Evolutionary conservation across 2,797 vertebrate genomes (phyloP).

Genomic region (Xenops minutus): DNA sequence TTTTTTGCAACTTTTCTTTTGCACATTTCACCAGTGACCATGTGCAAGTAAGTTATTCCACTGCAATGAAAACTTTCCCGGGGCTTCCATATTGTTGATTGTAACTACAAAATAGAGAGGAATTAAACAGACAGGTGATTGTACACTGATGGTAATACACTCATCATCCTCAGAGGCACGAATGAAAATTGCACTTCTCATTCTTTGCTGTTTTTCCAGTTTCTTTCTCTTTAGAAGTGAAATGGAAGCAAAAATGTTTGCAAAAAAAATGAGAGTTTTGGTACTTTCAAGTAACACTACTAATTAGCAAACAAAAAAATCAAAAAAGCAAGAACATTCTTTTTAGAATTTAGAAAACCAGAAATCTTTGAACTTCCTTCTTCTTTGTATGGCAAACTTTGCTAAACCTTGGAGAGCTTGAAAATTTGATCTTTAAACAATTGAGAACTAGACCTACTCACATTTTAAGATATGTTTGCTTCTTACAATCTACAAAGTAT

Average conservation of each 20-base stretch:
- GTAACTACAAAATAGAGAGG: not conserved
- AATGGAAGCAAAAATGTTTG: not conserved
- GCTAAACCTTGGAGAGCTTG: not conserved
- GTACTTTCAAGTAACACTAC: not conserved
- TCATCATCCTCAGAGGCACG: not conserved
- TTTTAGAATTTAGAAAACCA: not conserved
- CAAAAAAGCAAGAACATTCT: not conserved
- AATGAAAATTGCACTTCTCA: not conserved
- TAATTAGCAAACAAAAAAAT: not conserved
- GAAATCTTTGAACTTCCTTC: not conserved
- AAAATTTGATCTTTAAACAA: not conserved
- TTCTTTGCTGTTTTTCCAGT: not conserved
- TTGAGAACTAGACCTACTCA: not conserved
- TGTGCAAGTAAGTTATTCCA: not conserved
- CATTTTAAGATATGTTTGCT: not conserved
- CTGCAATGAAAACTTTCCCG: not conserved
- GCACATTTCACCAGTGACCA: not conserved
- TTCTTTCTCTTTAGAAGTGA: not conserved
- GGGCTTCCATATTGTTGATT: not conserved
- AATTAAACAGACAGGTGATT: not conserved
- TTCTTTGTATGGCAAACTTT: not conserved
- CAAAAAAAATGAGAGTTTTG: not conserved
- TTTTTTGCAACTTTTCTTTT: not conserved
- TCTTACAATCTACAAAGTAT: not conserved
- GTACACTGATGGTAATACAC: not conserved